These are phyloP conservation scores for Pandion haliaetus DNA, from an alignment of 2,113 vertebrate species.

Conservation along the genomic window DNA sequence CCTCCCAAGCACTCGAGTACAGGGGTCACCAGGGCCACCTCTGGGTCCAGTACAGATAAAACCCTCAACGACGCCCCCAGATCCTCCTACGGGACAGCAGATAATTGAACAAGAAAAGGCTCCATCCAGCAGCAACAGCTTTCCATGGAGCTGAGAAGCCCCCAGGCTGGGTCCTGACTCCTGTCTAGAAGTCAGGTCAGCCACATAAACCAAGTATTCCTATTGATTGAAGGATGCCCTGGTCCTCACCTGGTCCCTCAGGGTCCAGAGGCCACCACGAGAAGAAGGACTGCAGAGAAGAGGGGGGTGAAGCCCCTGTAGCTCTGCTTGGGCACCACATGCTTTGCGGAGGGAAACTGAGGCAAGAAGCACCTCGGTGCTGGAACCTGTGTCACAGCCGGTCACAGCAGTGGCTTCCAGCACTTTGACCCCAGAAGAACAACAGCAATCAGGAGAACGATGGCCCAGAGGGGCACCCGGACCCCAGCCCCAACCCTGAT, in stretches of 20 bases:
- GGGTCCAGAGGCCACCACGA: neutral
- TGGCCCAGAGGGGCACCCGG: neutral
- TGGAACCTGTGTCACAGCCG: neutral
- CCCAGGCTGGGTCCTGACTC: neutral
- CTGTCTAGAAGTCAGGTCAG: neutral
- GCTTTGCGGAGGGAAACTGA: neutral
- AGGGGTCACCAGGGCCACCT: neutral
- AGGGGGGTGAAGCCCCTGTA: neutral
- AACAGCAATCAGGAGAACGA: neutral
- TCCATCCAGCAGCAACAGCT: neutral
- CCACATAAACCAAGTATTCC: neutral
- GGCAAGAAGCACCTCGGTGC: neutral
- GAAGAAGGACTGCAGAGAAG: neutral
- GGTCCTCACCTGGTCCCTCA: neutral
- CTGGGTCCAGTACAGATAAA: neutral
- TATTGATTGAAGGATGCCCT: neutral
- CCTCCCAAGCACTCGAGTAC: neutral
- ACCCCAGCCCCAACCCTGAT: too few species aligned
- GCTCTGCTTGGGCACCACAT: neutral
- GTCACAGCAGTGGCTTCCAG: neutral
- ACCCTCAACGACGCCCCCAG: neutral
- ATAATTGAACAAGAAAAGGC: neutral
- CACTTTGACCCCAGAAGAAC: neutral
- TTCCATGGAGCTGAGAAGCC: neutral
- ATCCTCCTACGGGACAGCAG: neutral